Conservation (phyloP, 2,797 vertebrate species). For the Melanotaenia trifasciata region DNA sequence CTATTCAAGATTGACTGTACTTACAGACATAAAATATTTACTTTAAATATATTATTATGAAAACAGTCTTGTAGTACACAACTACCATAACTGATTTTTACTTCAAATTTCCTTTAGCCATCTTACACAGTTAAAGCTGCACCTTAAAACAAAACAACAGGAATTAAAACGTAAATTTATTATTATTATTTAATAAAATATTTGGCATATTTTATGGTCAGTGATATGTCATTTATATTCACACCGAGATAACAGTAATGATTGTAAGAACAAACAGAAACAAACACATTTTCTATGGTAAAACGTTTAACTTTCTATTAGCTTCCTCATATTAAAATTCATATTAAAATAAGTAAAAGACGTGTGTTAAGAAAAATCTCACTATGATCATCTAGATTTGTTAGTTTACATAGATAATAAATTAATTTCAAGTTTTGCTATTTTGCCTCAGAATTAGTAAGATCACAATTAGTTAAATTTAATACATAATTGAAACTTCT, state of each 20-base stretch:
- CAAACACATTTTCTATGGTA: neutral
- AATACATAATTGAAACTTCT: neutral
- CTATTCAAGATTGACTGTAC: neutral
- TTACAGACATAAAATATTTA: neutral
- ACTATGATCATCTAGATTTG: neutral
- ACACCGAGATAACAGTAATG: neutral
- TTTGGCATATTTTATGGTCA: neutral
- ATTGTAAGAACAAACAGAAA: neutral
- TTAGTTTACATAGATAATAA: neutral
- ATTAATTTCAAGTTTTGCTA: neutral
- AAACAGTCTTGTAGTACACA: no score
- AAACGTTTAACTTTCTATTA: neutral
- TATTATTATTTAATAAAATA: neutral
- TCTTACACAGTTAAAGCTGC: conserved; percentile 22
- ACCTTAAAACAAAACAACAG: neutral
- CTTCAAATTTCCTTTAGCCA: no score
- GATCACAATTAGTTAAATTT: neutral
- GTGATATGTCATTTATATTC: neutral
- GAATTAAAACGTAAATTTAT: neutral
- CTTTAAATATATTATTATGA: conserved; percentile 9
- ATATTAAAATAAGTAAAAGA: neutral
- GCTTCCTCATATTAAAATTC: neutral
- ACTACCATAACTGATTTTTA: no score
- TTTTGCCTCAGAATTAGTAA: neutral
- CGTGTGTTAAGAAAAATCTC: neutral